Conservation (phyloP, 2,113 vertebrate species). For the Pleuronectes platessa region DNA sequence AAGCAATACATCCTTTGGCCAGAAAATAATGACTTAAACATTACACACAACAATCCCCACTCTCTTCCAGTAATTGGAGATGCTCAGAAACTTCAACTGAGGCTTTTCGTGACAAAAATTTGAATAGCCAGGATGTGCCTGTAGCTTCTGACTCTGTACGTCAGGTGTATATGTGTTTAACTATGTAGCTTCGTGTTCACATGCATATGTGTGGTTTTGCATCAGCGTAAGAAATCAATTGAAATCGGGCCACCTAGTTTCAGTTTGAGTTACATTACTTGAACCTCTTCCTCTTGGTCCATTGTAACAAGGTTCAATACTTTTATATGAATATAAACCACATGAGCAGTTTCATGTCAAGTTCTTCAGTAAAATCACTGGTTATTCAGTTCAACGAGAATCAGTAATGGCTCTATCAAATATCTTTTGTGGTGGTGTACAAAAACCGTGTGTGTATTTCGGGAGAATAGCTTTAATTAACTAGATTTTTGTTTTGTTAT, state of each 20-base stretch:
- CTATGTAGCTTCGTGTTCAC: background rate
- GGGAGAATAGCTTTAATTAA: background rate
- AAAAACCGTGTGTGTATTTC: too few relatives aligned
- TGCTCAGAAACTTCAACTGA: slow-evolving; percentile 32
- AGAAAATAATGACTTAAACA: background rate
- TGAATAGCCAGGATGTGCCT: background rate
- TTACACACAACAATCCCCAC: background rate
- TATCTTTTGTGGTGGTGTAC: too few relatives aligned
- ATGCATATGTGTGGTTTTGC: background rate
- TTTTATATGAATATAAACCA: slow-evolving; percentile 8
- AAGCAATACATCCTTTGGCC: background rate
- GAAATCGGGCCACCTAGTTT: slow-evolving; percentile 34
- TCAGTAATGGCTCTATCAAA: too few relatives aligned
- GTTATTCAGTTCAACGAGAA: too few relatives aligned
- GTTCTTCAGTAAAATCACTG: too few relatives aligned
- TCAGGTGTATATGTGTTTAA: slow-evolving; percentile 1
- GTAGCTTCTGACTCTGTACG: slow-evolving; percentile 1
- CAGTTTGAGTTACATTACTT: background rate
- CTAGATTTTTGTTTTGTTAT: background rate
- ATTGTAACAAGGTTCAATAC: background rate
- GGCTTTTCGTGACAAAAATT: slow-evolving; percentile 3
- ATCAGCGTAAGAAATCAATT: background rate
- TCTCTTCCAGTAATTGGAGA: background rate
- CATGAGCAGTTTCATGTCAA: background rate
- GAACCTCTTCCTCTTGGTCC: slow-evolving; percentile 2